A percentile compares a stretch with the other conserved stretches of the same genome.
Evolutionary conservation across 2,113 vertebrate genomes (phyloP).

Genomic region (Sciurus niger): DNA sequence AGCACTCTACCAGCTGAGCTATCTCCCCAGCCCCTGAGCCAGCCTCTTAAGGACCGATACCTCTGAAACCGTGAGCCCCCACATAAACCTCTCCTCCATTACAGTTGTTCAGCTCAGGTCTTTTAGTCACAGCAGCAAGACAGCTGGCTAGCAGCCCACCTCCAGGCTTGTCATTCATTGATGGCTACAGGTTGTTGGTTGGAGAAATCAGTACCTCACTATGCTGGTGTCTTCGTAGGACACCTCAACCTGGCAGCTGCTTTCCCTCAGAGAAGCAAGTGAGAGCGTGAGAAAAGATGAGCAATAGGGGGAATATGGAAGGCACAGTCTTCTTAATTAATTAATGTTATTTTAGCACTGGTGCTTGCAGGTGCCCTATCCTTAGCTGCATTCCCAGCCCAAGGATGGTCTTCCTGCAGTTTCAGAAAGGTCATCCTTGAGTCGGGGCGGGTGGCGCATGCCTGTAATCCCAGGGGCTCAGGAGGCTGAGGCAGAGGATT

Average conservation of each 20-base stretch:
- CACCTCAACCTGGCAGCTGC: neutral
- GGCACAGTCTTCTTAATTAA: neutral
- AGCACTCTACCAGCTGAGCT: no score
- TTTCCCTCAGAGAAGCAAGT: neutral
- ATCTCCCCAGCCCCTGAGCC: no score
- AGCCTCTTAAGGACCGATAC: no score
- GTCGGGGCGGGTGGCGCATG: no score
- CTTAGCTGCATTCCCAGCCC: neutral
- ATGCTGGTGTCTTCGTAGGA: neutral
- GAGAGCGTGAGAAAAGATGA: neutral
- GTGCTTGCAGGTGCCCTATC: no score
- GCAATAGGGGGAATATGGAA: neutral
- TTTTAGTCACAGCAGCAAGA: no score
- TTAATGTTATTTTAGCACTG: neutral
- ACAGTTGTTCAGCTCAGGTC: no score
- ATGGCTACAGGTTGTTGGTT: neutral
- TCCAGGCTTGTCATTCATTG: neutral
- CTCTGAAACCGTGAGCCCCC: no score
- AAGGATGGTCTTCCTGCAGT: neutral
- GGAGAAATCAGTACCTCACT: neutral
- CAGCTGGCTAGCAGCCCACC: no score
- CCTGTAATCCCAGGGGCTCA: no score
- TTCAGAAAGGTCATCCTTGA: neutral
- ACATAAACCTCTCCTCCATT: no score
- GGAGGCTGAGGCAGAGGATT: no score